Percentiles rank a stretch among this genome's conserved stretches.
Conservation (phyloP, 2,888 invertebrate genomes). For the Lepidonotus clava region DNA sequence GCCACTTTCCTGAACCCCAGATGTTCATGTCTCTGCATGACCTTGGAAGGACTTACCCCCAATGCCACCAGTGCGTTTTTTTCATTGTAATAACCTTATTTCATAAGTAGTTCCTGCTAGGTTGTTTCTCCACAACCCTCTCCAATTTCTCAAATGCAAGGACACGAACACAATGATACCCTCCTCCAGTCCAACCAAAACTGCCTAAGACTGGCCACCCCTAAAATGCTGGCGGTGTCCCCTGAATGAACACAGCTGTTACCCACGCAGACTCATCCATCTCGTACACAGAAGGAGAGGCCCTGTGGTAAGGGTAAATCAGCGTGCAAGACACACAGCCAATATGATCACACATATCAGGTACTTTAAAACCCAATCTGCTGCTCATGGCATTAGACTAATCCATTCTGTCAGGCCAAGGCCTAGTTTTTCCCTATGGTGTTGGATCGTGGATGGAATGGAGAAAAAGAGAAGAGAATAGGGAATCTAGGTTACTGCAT, state of each 20-base stretch:
- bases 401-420: not conserved
- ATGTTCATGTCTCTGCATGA: too few relatives aligned
- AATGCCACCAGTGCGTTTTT: too few relatives aligned
- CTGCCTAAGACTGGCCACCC: not conserved
- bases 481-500: not conserved
- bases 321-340: too few relatives aligned
- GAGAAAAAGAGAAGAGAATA: too few relatives aligned
- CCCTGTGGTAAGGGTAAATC: too few relatives aligned
- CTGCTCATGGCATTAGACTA: not conserved
- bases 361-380: constrained; percentile 8
- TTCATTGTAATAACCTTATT: too few relatives aligned
- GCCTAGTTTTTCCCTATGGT: not conserved
- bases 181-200: not conserved
- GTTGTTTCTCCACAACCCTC: too few relatives aligned
- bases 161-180: too few relatives aligned
- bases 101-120: too few relatives aligned
- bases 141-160: too few relatives aligned
- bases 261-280: not conserved
- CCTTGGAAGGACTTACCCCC: not conserved
- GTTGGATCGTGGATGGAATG: not conserved
- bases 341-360: constrained; percentile 23
- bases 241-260: constrained; percentile 2
- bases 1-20: not conserved
- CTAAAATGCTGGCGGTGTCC: not conserved
- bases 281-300: not conserved